These are phyloP conservation scores for Balearica regulorum DNA, from an alignment of 2,797 vertebrate species.

Conservation along the genomic window DNA sequence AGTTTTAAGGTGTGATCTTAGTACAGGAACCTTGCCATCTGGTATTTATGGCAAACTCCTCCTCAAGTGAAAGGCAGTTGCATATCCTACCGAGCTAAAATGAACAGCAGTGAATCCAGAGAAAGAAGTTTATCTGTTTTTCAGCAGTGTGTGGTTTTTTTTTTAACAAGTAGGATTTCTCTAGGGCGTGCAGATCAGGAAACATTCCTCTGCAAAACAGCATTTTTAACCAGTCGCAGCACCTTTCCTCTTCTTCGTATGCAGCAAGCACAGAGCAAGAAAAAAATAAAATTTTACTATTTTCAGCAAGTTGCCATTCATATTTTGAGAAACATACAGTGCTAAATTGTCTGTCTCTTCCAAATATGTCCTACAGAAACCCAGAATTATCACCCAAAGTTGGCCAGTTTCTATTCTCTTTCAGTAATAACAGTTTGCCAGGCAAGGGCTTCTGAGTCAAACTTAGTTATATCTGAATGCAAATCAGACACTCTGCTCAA, in stretches of 20 bases:
- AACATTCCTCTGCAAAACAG: background rate
- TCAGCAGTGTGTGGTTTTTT: background rate
- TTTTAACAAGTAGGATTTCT: background rate
- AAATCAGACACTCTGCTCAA: background rate
- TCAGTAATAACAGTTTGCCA: background rate
- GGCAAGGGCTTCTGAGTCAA: background rate
- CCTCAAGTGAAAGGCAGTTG: background rate
- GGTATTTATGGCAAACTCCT: background rate
- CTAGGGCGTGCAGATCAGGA: background rate
- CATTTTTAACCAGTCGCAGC: background rate
- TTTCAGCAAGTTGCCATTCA: background rate
- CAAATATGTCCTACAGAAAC: background rate
- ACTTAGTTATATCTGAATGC: background rate
- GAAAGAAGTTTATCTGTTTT: background rate
- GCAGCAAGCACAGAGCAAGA: background rate
- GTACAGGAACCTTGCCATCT: background rate
- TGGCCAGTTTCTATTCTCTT: background rate
- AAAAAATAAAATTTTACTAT: background rate
- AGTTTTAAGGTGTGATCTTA: background rate
- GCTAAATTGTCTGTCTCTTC: background rate
- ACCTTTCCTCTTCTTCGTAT: background rate
- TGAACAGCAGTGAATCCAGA: background rate
- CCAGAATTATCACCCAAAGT: background rate
- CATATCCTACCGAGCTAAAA: background rate
- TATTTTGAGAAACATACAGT: background rate